These are phyloP conservation scores for Stegophylla sp. DNA, from an alignment of 2,888 invertebrate species.

Conservation along the genomic window DNA sequence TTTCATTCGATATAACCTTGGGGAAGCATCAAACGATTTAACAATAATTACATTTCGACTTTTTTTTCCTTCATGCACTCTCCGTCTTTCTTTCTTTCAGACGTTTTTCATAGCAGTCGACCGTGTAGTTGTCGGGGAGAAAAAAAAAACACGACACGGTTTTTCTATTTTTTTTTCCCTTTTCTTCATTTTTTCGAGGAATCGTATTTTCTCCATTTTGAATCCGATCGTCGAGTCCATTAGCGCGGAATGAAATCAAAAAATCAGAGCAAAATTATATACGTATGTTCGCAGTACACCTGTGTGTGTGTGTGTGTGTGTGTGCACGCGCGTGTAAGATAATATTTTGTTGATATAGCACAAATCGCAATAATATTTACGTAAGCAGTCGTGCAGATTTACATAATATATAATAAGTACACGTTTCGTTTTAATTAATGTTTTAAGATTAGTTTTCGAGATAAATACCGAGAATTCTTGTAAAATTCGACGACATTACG, in stretches of 20 bases:
- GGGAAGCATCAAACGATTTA: constrained; percentile 25
- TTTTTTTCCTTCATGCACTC: neutral
- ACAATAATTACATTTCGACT: constrained; percentile 40
- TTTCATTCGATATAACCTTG: too few relatives aligned
- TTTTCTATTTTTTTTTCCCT: neutral
- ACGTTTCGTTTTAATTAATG: too few relatives aligned
- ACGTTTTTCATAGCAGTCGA: constrained; percentile 14
- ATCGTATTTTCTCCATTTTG: constrained; percentile 31
- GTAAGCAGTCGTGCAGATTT: too few relatives aligned
- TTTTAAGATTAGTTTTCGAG: too few relatives aligned
- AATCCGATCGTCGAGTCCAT: constrained; percentile 1
- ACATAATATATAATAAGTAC: too few relatives aligned
- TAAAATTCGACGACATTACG: too few relatives aligned
- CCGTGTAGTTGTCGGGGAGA: neutral
- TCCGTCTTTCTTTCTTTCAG: neutral
- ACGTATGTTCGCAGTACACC: neutral
- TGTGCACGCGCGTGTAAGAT: too few relatives aligned
- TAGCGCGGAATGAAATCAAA: neutral
- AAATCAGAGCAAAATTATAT: constrained; percentile 12
- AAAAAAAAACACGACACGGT: neutral
- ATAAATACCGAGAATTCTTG: too few relatives aligned
- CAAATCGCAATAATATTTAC: too few relatives aligned
- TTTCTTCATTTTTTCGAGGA: neutral
- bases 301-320: too few relatives aligned
- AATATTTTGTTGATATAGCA: too few relatives aligned